Percentiles rank a stretch among this genome's conserved stretches.
Evolutionary conservation across 2,113 vertebrate species (phyloP).

Genomic region (Chlorodrepanis virens): DNA sequence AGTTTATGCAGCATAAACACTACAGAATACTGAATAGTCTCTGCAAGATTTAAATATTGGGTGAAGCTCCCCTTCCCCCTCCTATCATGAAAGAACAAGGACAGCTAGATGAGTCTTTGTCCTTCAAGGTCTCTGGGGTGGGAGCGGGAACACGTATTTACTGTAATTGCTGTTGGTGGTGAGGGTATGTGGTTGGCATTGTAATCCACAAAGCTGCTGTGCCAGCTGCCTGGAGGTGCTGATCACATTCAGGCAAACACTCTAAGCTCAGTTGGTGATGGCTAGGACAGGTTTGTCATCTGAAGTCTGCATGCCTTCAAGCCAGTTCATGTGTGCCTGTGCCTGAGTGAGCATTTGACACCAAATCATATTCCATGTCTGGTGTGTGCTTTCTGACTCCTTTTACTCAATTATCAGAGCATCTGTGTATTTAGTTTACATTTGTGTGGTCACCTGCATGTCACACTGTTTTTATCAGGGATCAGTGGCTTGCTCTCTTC

Average conservation of each 20-base stretch:
- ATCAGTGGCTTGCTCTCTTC: neutral
- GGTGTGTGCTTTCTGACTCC: neutral
- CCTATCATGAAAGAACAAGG: neutral
- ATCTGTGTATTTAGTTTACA: neutral
- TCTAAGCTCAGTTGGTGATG: neutral
- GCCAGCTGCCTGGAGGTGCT: neutral
- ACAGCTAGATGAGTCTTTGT: neutral
- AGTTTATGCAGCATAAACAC: neutral
- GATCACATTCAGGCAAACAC: neutral
- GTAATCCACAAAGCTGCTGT: neutral
- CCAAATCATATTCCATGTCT: neutral
- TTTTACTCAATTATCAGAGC: neutral
- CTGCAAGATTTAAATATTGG: neutral
- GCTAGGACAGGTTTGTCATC: neutral
- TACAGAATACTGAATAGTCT: neutral
- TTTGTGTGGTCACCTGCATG: neutral
- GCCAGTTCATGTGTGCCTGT: neutral
- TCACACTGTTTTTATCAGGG: neutral
- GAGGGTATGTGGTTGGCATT: neutral
- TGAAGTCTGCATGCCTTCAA: neutral
- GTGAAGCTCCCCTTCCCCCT: neutral
- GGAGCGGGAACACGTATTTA: fast-evolving
- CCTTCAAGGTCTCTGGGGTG: neutral
- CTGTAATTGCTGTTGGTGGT: neutral
- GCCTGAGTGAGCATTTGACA: neutral